Percentiles rank a stretch among this genome's conserved stretches.
These are phyloP conservation scores for Drosophila funebris DNA, from an alignment of 1,140 invertebrate species.

Conservation along the genomic window DNA sequence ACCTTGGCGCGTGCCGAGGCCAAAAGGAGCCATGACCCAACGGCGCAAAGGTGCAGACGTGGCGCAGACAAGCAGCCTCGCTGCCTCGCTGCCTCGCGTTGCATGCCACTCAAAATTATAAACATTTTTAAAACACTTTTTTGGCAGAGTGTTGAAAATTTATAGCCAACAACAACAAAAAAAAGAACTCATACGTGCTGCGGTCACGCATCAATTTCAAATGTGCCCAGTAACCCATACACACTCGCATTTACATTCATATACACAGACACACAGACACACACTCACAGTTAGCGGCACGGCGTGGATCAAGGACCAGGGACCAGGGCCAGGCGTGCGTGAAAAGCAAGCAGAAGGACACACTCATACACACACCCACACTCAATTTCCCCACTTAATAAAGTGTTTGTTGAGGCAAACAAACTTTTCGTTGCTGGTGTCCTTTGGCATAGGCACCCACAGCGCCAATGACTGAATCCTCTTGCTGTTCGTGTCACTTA, in stretches of 20 bases:
- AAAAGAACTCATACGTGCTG: slow-evolving; percentile 58
- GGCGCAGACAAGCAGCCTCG: slow-evolving; percentile 29
- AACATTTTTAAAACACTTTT: slow-evolving; percentile 80
- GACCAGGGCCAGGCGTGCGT: slow-evolving; percentile 34
- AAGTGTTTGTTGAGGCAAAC: slow-evolving; percentile 55
- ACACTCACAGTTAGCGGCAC: background rate
- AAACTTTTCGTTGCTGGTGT: slow-evolving; percentile 35
- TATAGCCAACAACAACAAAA: slow-evolving; percentile 63
- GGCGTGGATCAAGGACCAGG: background rate
- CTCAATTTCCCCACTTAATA: slow-evolving; percentile 46
- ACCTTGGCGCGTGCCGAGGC: slow-evolving; percentile 57
- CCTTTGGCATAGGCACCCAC: no score
- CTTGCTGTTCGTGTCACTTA: slow-evolving; percentile 10
- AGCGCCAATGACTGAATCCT: slow-evolving; percentile 7
- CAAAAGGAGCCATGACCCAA: slow-evolving; percentile 26
- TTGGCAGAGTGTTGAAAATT: slow-evolving; percentile 58
- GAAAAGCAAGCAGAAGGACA: slow-evolving; percentile 34
- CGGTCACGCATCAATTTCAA: slow-evolving; percentile 71
- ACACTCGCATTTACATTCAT: no score
- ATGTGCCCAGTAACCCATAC: background rate
- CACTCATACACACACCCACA: background rate
- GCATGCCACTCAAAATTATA: slow-evolving; percentile 65
- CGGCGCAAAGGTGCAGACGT: slow-evolving; percentile 74
- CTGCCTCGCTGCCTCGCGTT: background rate
- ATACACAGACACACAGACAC: no score